Evolutionary conservation across 2,888 invertebrate species (phyloP), one percentile per base, ranked within the genome.

Genomic region (Chromoteleia sp.): DNA sequence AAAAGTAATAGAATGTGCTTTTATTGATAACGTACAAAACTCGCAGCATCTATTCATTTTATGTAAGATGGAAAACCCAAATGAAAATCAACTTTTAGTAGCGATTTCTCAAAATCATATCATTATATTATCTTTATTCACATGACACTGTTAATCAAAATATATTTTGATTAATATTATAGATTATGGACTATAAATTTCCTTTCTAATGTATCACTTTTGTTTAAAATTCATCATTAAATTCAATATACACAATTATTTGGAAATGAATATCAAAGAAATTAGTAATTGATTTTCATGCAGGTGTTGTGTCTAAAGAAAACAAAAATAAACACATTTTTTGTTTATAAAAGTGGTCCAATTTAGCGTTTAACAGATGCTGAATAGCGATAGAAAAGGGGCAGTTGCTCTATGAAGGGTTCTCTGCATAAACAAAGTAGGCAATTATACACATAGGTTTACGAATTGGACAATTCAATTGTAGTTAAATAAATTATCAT

Each of bases 371-470:
- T 6, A 12, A 21, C 4, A 19, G 14, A 30, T 39, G 65, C 65
- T 65, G 39, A 2, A 12, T 43, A 43, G 19, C 30, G 15, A 17
- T 68, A 68, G 25, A 21, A 7, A 63, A 33, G 6, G 33, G 8
- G 14, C 25, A 43, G 30, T 56, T 39, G 29, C 29, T 74, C 19
- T 33, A n/a, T 29, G 12, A 70, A 61, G 68, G 68, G 68, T 68
- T 61, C 70, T 70, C 39, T 70, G 70, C 70, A 56, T 45, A 70
- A 77, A 63, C 21, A 54, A 68, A 61, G 68, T 78, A 71, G 71
- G 8, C 19, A 63, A 71, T 71, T 67, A 33, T 59, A 70, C 21
- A 43, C 61, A 45, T 68, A 68, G 33, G 54, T 58, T 63, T 58
- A 48, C n/a, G 19, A 63, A 61, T 59, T 36, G 61, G 21, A 61